Percentiles rank a stretch among this genome's conserved stretches.
These are phyloP conservation scores for Mesitornis unicolor DNA, from an alignment of 2,113 vertebrate genomes.

Conservation along the genomic window DNA sequence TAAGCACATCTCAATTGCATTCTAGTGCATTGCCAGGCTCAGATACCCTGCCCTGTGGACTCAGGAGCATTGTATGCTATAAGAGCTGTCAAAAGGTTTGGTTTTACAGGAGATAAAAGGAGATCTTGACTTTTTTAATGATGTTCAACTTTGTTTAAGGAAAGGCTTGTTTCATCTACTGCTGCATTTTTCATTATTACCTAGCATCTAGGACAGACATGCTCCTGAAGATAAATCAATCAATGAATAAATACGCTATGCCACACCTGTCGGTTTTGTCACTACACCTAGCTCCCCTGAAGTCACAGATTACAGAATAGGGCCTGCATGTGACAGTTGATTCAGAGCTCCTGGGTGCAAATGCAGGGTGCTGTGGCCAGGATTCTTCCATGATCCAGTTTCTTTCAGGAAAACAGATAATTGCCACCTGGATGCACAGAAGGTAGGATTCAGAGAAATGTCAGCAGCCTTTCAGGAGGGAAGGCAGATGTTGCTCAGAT, in stretches of 20 bases:
- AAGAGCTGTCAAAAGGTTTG: background rate
- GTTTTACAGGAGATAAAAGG: background rate
- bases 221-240: background rate
- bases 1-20: background rate
- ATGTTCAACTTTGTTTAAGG: background rate
- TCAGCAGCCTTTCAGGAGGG: background rate
- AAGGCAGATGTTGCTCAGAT: background rate
- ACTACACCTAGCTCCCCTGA: background rate
- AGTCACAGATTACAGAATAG: background rate
- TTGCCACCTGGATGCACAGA: background rate
- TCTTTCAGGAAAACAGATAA: background rate
- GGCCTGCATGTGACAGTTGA: background rate
- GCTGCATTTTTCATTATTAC: background rate
- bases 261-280: background rate
- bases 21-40: background rate
- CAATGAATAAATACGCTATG: background rate
- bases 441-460: background rate
- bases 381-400: background rate
- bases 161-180: background rate
- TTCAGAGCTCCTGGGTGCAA: background rate
- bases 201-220: background rate
- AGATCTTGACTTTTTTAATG: background rate
- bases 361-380: background rate
- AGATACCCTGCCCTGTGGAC: background rate
- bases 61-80: background rate